Conservation (phyloP, 2,113 vertebrate genomes). For the Oncorhynchus kisutch region DNA sequence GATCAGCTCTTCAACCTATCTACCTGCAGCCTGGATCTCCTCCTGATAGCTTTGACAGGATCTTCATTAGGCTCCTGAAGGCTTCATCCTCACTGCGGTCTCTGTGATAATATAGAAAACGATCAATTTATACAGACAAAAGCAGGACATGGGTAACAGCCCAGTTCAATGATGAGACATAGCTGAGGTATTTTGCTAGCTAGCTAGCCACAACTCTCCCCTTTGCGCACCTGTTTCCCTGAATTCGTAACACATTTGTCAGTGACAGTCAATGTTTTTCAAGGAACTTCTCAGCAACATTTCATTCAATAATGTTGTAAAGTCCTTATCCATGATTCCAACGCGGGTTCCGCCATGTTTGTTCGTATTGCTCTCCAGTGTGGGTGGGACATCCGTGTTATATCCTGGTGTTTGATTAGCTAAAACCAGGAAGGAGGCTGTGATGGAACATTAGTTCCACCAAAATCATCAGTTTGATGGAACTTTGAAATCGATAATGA, state of each 20-base stretch:
- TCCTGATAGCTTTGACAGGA: slow-evolving; percentile 54
- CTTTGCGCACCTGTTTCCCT: slow-evolving; percentile 64
- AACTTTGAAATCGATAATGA: too few species aligned
- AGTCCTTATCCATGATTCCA: slow-evolving; percentile 15
- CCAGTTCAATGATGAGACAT: too few species aligned
- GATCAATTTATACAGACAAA: too few species aligned
- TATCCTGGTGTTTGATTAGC: slow-evolving; percentile 32
- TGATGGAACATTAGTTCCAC: slow-evolving; percentile 13
- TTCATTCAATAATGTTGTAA: slow-evolving; percentile 39
- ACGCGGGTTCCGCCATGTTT: slow-evolving; percentile 58
- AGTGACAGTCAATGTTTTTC: slow-evolving; percentile 55
- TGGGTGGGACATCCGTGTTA: slow-evolving; percentile 33
- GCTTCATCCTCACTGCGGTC: slow-evolving; percentile 17
- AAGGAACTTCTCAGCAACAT: slow-evolving; percentile 48
- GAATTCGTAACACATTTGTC: slow-evolving; percentile 59
- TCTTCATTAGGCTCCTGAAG: slow-evolving; percentile 44
- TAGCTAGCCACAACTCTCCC: background rate
- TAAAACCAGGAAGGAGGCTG: slow-evolving; percentile 36
- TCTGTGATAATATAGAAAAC: slow-evolving; percentile 23
- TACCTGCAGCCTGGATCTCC: slow-evolving; percentile 43
- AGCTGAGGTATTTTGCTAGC: background rate
- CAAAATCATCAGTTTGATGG: too few species aligned
- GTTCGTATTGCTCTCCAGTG: background rate
- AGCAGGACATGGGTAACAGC: background rate
- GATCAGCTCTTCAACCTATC: slow-evolving; percentile 13